These are phyloP conservation scores for Goniozus legneri DNA, from an alignment of 1,140 invertebrate genomes.

Conservation along the genomic window DNA sequence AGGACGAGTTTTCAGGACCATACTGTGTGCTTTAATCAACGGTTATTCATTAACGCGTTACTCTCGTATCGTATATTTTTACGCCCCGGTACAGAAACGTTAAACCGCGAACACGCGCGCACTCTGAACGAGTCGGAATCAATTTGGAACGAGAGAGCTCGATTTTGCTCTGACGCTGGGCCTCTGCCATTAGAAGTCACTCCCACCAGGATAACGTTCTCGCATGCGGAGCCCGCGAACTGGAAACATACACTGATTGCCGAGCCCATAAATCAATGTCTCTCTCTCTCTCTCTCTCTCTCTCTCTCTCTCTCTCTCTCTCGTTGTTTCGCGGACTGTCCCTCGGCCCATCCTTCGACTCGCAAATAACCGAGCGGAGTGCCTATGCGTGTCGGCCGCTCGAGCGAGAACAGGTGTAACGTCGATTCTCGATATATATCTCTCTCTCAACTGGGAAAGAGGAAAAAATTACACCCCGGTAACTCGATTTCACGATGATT, in stretches of 20 bases:
- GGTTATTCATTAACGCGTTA: no score
- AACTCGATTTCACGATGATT: no score
- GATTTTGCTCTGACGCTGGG: no score
- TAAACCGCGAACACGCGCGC: no score
- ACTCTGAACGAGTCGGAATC: background rate
- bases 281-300: constrained; percentile 3
- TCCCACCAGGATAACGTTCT: no score
- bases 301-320: background rate
- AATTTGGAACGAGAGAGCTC: background rate
- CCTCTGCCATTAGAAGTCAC: no score
- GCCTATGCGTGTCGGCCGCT: background rate
- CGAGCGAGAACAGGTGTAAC: background rate
- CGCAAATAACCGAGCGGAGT: background rate
- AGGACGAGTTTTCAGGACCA: no score
- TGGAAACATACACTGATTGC: constrained; percentile 23
- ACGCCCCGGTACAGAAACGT: no score
- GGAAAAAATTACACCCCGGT: no score
- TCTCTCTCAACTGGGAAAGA: no score
- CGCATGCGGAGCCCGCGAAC: constrained; percentile 2
- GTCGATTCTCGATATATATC: background rate
- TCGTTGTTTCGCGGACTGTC: background rate
- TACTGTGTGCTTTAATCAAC: no score
- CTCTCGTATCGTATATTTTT: no score
- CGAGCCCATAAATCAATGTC: constrained; percentile 29
- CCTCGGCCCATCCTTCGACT: background rate